Percentiles rank a stretch among this genome's conserved stretches.
These are phyloP conservation scores for Chelonus formosanus DNA, from an alignment of 2,888 invertebrate genomes.

Conservation along the genomic window DNA sequence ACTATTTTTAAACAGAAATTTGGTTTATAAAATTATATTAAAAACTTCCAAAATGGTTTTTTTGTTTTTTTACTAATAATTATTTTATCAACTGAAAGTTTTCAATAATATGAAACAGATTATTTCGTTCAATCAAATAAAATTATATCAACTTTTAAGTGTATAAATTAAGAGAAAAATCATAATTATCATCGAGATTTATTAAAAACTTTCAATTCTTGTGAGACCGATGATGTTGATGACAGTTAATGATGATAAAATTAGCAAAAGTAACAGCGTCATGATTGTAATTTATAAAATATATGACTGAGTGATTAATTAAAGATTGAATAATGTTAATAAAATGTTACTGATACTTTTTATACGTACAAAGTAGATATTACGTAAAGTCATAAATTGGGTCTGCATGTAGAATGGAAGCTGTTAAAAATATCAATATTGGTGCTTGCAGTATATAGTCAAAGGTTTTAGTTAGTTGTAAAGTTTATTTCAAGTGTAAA, in stretches of 20 bases:
- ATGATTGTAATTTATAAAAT: slow-evolving; percentile 17
- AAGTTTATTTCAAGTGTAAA: slow-evolving; percentile 10
- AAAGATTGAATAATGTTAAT: slow-evolving; percentile 3
- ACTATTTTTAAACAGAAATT: too few species aligned
- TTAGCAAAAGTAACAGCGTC: slow-evolving; percentile 19
- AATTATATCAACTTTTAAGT: too few species aligned
- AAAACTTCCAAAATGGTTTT: too few species aligned
- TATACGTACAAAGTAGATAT: slow-evolving; percentile 11
- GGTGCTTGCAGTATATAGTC: slow-evolving; percentile 19
- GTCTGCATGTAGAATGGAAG: slow-evolving; percentile 3
- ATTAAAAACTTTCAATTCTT: too few species aligned
- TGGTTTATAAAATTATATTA: too few species aligned
- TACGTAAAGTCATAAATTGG: slow-evolving; percentile 17
- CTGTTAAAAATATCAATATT: slow-evolving; percentile 13
- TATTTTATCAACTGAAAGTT: too few species aligned
- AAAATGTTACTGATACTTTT: background rate
- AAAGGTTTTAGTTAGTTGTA: background rate
- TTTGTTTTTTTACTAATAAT: too few species aligned
- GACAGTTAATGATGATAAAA: slow-evolving; percentile 5
- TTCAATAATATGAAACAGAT: too few species aligned
- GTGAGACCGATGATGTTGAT: too few species aligned
- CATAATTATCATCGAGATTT: too few species aligned
- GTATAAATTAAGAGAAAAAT: too few species aligned
- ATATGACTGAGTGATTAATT: slow-evolving; percentile 18
- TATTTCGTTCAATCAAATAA: too few species aligned